Evolutionary conservation across 2,888 invertebrate species (phyloP).

Genomic region (Drosophila emarginata): DNA sequence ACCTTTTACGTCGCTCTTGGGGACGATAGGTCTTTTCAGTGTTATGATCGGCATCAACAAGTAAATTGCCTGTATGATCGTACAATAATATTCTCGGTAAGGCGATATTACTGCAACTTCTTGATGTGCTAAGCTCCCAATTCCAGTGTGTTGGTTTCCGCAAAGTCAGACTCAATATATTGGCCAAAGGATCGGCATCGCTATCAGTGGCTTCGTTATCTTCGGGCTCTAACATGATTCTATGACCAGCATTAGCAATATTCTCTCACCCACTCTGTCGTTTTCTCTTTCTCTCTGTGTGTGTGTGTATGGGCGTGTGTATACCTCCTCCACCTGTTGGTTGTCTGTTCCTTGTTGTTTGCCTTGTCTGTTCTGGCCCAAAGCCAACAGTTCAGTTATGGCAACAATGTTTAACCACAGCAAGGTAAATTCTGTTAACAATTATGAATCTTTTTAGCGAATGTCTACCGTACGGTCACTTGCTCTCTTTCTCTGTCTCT

Average conservation of each 20-base stretch:
- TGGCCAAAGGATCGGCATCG: constrained; percentile 74
- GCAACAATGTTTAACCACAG: neutral
- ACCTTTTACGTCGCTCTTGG: constrained; percentile 17
- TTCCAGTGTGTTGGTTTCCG: constrained; percentile 85
- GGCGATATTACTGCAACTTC: constrained; percentile 84
- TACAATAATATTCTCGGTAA: constrained; percentile 84
- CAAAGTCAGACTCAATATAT: constrained; percentile 83
- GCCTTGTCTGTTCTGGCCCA: constrained; percentile 36
- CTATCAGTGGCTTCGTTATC: constrained; percentile 21
- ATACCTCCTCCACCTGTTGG: constrained; percentile 66
- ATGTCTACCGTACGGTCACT: neutral
- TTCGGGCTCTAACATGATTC: constrained; percentile 9
- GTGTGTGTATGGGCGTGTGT: neutral
- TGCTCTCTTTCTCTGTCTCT: neutral
- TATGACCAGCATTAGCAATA: neutral
- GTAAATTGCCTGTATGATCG: constrained; percentile 83
- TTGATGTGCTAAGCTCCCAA: constrained; percentile 85
- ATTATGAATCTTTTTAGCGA: constrained; percentile 11
- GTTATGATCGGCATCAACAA: constrained; percentile 82
- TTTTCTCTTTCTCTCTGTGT: neutral
- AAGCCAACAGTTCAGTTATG: constrained; percentile 55
- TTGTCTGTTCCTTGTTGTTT: constrained; percentile 46
- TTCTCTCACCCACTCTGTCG: neutral
- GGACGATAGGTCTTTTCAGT: constrained; percentile 69
- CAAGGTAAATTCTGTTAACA: constrained; percentile 14